Base-by-base conservation (phyloP, 2,797 vertebrate genomes). In the Cyclura pinguis region DNA sequence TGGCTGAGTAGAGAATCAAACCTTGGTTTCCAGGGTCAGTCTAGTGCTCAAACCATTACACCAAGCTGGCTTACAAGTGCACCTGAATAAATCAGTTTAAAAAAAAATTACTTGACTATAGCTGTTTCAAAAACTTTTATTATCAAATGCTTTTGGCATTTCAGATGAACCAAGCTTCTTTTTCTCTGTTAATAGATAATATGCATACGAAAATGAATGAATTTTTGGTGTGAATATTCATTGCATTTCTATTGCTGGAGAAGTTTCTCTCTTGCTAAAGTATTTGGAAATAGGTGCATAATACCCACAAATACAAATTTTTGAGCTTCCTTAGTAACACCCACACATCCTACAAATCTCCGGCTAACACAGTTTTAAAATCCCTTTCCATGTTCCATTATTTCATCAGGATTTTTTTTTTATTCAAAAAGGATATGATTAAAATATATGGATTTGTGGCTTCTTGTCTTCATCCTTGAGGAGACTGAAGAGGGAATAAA, bases 121-220 rank as follows among this genome's bases (percentile, higher is more conserved):
- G 29, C 3, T 6, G 55, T 86, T 86, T 74, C 74, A 64, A 81
- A 82, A 74, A 86, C 47, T 80, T 64, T 4, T 5, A 59, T 59
- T 73, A 29, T 73, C 14, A 32, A 59, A 86, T 81, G 22, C 27
- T 81, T 29, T 72, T 74, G 76, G 76, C 52, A 86, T 62, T 73
- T 35, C 29, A 86, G 86, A 90, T 90, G 74, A 86, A 73, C 27
- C 38, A 52, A 62, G 74, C 4, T 62, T 73, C 6, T 80, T 7
- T 55, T 80, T 32, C 4, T 14, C 12, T 57, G 22, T 69, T 69
- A 27, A 38, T n/a, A 50, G 35, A 57, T 73, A 81, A 62, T 35
- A 74, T 32, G 2, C 59, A 35, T 24, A 86, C 8, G 72, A 62
- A 85, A 35, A 80, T 86, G 64, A 86, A 74, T 86, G 64, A 74